Base-by-base conservation (phyloP, 2,113 vertebrate genomes). In the Naja naja region DNA sequence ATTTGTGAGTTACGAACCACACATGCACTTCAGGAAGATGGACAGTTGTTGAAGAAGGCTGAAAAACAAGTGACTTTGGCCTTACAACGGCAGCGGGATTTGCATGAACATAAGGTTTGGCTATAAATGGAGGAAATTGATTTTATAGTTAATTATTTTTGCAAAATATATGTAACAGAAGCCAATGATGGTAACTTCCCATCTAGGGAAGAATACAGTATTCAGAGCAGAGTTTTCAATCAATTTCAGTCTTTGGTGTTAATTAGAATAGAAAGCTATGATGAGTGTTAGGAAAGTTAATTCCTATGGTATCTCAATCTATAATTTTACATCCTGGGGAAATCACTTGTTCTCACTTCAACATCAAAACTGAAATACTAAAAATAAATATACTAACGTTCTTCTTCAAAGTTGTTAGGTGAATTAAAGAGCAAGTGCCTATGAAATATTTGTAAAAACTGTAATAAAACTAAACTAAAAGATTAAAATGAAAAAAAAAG, bases 1-100 rank as follows among this genome's bases (percentile, higher is more conserved):
- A 98, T 99, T 95, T 97, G 86, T 92, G 99, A 99, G 94, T 94
- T 99, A 85, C 98, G 98, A 81, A 98, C 96, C 20, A 98, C 97
- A 30, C 98, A 99, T 0, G 97, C 98, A 0, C 97, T 99, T 1
- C 98, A 98, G 93, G 97, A 96, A 34, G 98, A 98, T 0, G 97
- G 97, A 47, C 98, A 98, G 94, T 95, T 98, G 94, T 93, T 98
- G 85, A 96, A 98, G 95, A 97, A 97, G 93, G 97, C 96, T 0
- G 97, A 99, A 94, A 97, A 97, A 95, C 96, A 97, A 91, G 94
- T 94, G n/a, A 96, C 95, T 0, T 95, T 97, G 96, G 97, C 96
- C 34, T 95, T 98, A 10, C 98, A 98, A 96, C 93, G 94, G 7
- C 97, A 99, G 94, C 96, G 95, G 43, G 97, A 98, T 69, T 74